These are phyloP conservation scores for Myiozetetes cayanensis DNA, from an alignment of 2,113 vertebrate genomes.

Conservation along the genomic window DNA sequence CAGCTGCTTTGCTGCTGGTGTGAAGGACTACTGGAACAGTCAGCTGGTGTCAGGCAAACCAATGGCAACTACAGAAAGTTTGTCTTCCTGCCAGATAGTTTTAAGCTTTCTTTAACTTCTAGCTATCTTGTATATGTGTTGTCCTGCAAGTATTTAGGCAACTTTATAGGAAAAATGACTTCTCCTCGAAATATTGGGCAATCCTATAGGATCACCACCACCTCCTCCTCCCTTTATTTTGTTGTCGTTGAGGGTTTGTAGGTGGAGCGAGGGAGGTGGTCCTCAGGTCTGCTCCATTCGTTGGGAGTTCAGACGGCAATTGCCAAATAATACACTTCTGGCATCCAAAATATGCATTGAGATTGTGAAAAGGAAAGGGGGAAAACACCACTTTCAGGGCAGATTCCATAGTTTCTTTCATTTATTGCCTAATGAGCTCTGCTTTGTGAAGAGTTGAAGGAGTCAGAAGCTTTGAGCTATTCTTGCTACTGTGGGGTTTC, in stretches of 20 bases:
- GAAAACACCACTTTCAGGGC: not conserved
- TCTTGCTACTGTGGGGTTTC: not conserved
- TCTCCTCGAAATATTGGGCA: not conserved
- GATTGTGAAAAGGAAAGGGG: not conserved
- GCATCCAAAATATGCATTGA: not conserved
- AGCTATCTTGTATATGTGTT: not conserved
- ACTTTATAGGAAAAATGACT: not conserved
- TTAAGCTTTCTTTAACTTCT: not conserved
- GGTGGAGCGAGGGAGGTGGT: not conserved
- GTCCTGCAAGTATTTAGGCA: not conserved
- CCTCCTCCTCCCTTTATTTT: fast-evolving
- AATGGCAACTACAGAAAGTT: slow-evolving; percentile 8
- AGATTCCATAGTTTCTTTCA: not conserved
- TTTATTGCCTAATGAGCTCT: not conserved
- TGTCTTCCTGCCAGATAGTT: not conserved
- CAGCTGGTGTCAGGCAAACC: slow-evolving; percentile 51
- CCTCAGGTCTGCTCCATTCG: not conserved
- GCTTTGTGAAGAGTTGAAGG: not conserved
- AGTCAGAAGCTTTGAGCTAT: not conserved
- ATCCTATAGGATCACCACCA: fast-evolving
- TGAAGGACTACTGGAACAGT: slow-evolving; percentile 18
- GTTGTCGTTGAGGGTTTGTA: not conserved
- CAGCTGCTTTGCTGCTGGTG: slow-evolving; percentile 28
- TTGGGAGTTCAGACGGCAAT: not conserved
- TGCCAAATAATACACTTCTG: slow-evolving; percentile 32